phyloP scores from a whole-genome alignment of 2,888 invertebrate species.

The Tineola bisselliella region DNA sequence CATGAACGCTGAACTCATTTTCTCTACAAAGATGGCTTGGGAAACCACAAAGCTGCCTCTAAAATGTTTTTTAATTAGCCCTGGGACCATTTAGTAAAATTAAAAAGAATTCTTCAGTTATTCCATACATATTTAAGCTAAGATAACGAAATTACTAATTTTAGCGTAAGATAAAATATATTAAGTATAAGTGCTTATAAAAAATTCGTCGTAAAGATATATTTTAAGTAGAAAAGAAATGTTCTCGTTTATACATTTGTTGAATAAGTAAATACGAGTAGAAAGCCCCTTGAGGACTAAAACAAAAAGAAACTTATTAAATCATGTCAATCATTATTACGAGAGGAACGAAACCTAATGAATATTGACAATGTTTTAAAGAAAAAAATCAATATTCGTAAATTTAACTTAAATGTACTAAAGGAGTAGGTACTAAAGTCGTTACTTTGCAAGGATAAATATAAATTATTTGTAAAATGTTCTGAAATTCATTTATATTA shows the following conservation, averaged over 20 bases:
- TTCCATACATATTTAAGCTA: not conserved
- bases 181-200: no score
- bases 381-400: not conserved
- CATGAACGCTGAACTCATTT: not conserved
- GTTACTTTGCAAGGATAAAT: no score
- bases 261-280: not conserved
- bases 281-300: not conserved
- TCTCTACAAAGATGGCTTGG: slow-evolving; percentile 19
- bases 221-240: not conserved
- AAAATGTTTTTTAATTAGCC: slow-evolving; percentile 33
- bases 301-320: not conserved
- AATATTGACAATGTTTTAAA: not conserved
- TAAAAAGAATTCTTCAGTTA: slow-evolving; percentile 21
- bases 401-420: no score
- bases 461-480: no score
- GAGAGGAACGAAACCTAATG: not conserved
- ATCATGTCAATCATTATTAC: not conserved
- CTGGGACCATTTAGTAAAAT: slow-evolving; percentile 27
- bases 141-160: not conserved
- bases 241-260: not conserved
- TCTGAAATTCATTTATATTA: no score
- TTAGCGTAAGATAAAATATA: no score
- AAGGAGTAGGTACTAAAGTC: no score
- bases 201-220: not conserved
- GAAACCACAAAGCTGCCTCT: slow-evolving; percentile 28